Evolutionary conservation across 2,797 vertebrate species (phyloP), one percentile per base, ranked within the genome.

Genomic region (Labeo calbasu): DNA sequence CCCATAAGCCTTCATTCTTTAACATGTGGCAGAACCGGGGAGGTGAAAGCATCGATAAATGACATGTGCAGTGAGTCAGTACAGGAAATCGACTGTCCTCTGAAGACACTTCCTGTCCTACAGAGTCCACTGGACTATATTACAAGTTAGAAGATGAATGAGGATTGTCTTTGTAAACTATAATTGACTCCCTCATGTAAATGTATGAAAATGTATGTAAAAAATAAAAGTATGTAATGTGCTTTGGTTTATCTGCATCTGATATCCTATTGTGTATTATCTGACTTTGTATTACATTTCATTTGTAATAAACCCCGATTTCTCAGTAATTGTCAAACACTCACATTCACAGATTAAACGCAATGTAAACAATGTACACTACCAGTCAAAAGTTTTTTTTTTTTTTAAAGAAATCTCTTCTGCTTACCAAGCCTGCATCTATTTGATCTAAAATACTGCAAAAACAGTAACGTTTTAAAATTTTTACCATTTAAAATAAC

Each of bases 1-100:
- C 43, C 81, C 80, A 43, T 72, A 61, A 73, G 23, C n/a, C 76
- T 63, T 77, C 77, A 65, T 68, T 79, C 80, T 79, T 68, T 83
- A 63, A 28, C 48, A 10, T 83, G 32, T 66, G 63, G n/a, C 46
- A 85, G 57, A 32, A 65, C 40, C 36, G 28, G 46, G 32, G 46
- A 84, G 2, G 68, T 66, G 17, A 87, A 78, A 65, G 50, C 69
- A 66, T 71, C 40, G 11, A 23, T 77, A 61, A 73, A 85, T 53
- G 55, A 77, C 59, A 17, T 61, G 69, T 28, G 77, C 36, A 77
- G 36, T 6, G 21, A 55, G 78, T 43, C 87, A 61, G 19, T 61
- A 57, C 63, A 61, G 70, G 7, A 86, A 72, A 46, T 28, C 3
- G 25, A 68, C 14, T 76, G 46, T 43, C n/a, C 53, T 23, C 50